Percentiles rank a stretch among this genome's conserved stretches.
phyloP scores from a whole-genome alignment of 1,140 invertebrate species.

The Heliconius congener region DNA sequence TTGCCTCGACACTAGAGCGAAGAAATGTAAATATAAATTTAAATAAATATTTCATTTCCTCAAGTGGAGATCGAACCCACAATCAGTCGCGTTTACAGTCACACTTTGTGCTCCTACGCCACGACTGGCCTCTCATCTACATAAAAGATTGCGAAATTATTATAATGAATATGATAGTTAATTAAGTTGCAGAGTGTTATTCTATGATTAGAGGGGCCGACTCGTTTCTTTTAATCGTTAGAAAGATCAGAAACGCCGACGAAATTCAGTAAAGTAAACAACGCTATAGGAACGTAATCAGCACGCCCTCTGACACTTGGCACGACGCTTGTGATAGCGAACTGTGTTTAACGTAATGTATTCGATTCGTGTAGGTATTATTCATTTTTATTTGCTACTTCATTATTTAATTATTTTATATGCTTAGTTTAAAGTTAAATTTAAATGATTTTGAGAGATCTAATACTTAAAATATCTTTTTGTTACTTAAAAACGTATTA shows the following conservation, averaged over 20 bases:
- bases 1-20: too few relatives aligned
- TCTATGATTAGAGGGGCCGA: constrained; percentile 28
- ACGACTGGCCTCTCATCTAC: neutral
- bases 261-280: constrained; percentile 54
- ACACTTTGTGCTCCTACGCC: too few relatives aligned
- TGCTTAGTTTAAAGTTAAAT: too few relatives aligned
- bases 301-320: constrained; percentile 65
- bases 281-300: constrained; percentile 56
- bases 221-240: constrained; percentile 53
- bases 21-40: too few relatives aligned
- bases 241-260: constrained; percentile 59
- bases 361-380: neutral
- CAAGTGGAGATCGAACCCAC: too few relatives aligned
- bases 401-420: neutral
- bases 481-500: too few relatives aligned
- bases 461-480: too few relatives aligned
- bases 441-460: too few relatives aligned
- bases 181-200: constrained; percentile 11
- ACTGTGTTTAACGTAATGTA: constrained; percentile 22
- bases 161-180: constrained; percentile 28
- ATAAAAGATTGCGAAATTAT: constrained; percentile 25
- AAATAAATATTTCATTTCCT: too few relatives aligned
- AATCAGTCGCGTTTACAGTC: too few relatives aligned
- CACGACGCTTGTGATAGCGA: constrained; percentile 48
- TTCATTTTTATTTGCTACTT: neutral